Evolutionary conservation across 2,113 vertebrate genomes (phyloP).

Genomic region (Mustela nigripes): DNA sequence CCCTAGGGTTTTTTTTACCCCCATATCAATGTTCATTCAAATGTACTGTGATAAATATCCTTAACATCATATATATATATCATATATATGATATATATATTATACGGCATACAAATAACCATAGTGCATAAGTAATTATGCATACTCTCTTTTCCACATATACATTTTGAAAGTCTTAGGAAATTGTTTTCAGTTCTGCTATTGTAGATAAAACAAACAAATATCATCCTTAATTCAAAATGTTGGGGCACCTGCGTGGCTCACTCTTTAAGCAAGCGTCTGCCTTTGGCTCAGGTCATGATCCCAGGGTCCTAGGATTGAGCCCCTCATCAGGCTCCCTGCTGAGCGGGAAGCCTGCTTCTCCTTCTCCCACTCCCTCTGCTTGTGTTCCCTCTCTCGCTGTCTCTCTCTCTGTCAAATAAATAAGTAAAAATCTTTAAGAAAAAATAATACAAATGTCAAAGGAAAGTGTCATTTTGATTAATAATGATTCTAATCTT

Average conservation of each 20-base stretch:
- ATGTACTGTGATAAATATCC: background rate
- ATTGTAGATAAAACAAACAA: slow-evolving; percentile 32
- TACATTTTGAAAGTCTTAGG: slow-evolving; percentile 8
- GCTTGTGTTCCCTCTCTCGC: too few species aligned
- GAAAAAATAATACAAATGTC: background rate
- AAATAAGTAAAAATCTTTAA: too few species aligned
- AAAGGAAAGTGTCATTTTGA: slow-evolving; percentile 33
- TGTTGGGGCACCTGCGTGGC: too few species aligned
- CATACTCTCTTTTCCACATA: background rate
- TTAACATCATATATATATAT: background rate
- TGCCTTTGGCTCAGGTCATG: too few species aligned
- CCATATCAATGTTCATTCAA: background rate
- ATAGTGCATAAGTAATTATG: background rate
- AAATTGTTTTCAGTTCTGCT: slow-evolving; percentile 46
- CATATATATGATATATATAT: background rate
- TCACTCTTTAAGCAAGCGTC: too few species aligned
- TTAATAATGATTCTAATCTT: slow-evolving; percentile 11
- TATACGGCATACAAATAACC: background rate
- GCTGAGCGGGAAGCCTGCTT: too few species aligned
- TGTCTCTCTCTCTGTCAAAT: too few species aligned
- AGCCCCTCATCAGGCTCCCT: too few species aligned
- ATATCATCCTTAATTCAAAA: background rate
- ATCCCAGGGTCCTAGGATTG: too few species aligned
- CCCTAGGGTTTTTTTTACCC: background rate
- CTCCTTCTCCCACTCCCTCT: too few species aligned